These are phyloP conservation scores for Hydrolagus affinis DNA, from an alignment of 2,113 vertebrate species.

Conservation along the genomic window DNA sequence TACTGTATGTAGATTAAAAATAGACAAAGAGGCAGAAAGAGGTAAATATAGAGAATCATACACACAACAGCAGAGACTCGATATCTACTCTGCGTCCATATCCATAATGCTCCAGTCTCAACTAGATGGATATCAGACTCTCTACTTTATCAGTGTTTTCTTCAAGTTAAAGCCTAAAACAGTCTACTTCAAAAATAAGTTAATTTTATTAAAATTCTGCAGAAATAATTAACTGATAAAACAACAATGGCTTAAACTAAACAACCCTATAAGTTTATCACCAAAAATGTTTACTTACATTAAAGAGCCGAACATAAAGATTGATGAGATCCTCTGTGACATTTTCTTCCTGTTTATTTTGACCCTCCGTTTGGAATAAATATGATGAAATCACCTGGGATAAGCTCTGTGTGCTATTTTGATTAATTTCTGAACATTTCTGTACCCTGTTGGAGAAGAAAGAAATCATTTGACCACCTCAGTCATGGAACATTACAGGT, in stretches of 20 bases:
- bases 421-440: slow-evolving; percentile 83
- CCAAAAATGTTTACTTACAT: slow-evolving; percentile 56
- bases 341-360: slow-evolving; percentile 69
- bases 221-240: background rate
- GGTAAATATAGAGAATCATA: no score
- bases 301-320: slow-evolving; percentile 84
- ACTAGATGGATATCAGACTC: no score
- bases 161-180: no score
- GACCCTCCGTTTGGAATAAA: slow-evolving; percentile 87
- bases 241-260: background rate
- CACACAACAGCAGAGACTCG: no score
- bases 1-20: no score
- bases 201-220: background rate
- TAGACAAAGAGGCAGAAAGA: no score
- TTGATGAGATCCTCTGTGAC: slow-evolving; percentile 83
- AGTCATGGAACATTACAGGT: no score
- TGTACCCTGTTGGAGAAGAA: slow-evolving; percentile 68
- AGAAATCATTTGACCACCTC: slow-evolving; percentile 31
- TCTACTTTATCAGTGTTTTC: no score
- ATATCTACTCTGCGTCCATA: no score
- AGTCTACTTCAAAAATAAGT: background rate
- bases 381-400: slow-evolving; percentile 78
- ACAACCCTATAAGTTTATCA: background rate
- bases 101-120: no score
- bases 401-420: slow-evolving; percentile 72